Conservation (phyloP, 2,113 vertebrate species). For the Apaloderma vittatum region DNA sequence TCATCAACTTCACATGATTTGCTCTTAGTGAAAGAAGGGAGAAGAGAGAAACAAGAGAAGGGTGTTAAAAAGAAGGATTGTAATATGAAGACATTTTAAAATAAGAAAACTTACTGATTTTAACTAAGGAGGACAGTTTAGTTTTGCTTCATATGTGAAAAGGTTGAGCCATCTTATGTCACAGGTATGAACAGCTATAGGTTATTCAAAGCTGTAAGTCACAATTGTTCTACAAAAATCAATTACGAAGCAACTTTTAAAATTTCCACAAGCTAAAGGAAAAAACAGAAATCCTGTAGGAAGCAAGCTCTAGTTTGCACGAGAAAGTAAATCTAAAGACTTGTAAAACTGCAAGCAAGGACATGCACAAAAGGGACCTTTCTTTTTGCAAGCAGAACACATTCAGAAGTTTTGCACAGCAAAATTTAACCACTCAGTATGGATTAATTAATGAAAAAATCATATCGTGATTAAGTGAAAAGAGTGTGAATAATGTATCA, state of each 20-base stretch:
- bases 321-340: slow-evolving; percentile 57
- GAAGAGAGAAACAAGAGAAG: neutral
- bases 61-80: neutral
- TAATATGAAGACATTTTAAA: neutral
- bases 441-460: slow-evolving; percentile 75
- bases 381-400: slow-evolving; percentile 65
- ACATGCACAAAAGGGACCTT: slow-evolving; percentile 72
- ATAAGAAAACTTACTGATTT: neutral
- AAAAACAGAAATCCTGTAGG: slow-evolving; percentile 77
- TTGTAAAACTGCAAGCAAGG: slow-evolving; percentile 70
- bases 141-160: neutral
- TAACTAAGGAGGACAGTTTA: neutral
- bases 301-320: slow-evolving; percentile 78
- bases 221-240: neutral
- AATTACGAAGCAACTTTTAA: neutral
- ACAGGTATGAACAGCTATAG: neutral
- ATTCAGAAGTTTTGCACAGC: slow-evolving; percentile 64
- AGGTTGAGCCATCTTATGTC: neutral
- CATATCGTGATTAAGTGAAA: slow-evolving; percentile 66
- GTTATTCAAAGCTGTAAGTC: slow-evolving; percentile 6
- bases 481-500: slow-evolving; percentile 55
- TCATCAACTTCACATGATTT: neutral
- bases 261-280: slow-evolving; percentile 1
- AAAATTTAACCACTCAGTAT: slow-evolving; percentile 70
- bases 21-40: neutral